A percentile compares a stretch with the other conserved stretches of the same genome.
These are phyloP conservation scores for Laupala kohalensis DNA, from an alignment of 1,140 invertebrate genomes.

Conservation along the genomic window DNA sequence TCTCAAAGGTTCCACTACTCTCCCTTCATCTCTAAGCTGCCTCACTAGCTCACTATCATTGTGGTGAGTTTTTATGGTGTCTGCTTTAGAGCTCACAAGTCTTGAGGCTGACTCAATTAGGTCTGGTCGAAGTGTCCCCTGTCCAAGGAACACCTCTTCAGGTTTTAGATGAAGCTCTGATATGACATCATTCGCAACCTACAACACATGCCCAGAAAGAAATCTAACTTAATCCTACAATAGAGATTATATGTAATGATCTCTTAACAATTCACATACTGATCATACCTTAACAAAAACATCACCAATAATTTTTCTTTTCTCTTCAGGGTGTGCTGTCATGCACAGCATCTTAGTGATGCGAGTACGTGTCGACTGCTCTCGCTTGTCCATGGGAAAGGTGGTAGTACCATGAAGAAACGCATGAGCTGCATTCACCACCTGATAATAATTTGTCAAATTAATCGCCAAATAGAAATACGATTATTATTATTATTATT, in stretches of 20 bases:
- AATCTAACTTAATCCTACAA: background rate
- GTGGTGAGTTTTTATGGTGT: slow-evolving; percentile 99
- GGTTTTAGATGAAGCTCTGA: slow-evolving; percentile 66
- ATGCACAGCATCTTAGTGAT: slow-evolving; percentile 80
- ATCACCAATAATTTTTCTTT: slow-evolving; percentile 97
- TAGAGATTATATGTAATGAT: background rate
- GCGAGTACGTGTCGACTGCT: slow-evolving; percentile 42
- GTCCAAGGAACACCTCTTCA: slow-evolving; percentile 74
- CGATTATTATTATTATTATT: too few species aligned
- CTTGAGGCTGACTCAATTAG: slow-evolving; percentile 93
- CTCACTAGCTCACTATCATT: slow-evolving; percentile 96
- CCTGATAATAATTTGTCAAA: slow-evolving; percentile 25
- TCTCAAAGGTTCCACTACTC: slow-evolving; percentile 93
- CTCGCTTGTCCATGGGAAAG: slow-evolving; percentile 44
- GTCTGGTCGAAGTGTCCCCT: slow-evolving; percentile 91
- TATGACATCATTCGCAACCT: slow-evolving; percentile 71
- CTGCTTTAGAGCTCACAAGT: slow-evolving; percentile 71
- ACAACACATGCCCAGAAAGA: background rate
- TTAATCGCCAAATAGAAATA: too few species aligned
- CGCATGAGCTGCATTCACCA: slow-evolving; percentile 57
- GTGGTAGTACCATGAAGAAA: slow-evolving; percentile 71
- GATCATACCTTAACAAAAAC: slow-evolving; percentile 72
- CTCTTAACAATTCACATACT: background rate
- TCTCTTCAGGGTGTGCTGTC: slow-evolving; percentile 86
- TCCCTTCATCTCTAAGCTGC: slow-evolving; percentile 65